Conservation (phyloP, 1,140 invertebrate species). For the Ceratina calcarata region DNA sequence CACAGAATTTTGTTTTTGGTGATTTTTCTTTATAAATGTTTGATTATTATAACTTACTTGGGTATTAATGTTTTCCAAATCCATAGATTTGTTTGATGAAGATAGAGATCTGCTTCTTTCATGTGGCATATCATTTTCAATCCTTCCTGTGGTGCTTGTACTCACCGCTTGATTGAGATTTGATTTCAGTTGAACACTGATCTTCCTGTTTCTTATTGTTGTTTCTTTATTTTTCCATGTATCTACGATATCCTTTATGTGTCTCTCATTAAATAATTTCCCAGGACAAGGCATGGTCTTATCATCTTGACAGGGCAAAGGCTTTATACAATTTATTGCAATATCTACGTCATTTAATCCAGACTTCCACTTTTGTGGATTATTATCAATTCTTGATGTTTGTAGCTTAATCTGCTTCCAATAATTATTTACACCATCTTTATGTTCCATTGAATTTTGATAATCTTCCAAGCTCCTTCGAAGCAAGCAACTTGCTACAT, state of each 20-base stretch:
- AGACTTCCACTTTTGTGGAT: conserved; percentile 67
- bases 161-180: neutral
- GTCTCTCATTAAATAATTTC: conserved; percentile 55
- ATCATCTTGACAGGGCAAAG: conserved; percentile 67
- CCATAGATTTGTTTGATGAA: conserved; percentile 16
- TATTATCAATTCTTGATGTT: conserved; percentile 54
- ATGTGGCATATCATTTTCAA: neutral
- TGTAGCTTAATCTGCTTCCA: conserved; percentile 68
- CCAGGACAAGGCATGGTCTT: conserved; percentile 60
- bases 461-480: conserved; percentile 64
- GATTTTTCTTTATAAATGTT: neutral
- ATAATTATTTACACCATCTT: conserved; percentile 68
- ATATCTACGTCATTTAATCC: conserved; percentile 56
- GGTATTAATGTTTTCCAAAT: neutral
- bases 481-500: conserved; percentile 58
- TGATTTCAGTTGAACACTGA: conserved; percentile 17
- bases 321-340: conserved; percentile 64
- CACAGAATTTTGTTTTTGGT: neutral
- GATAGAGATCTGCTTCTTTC: conserved; percentile 12
- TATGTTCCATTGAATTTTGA: conserved; percentile 55
- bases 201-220: conserved; percentile 55
- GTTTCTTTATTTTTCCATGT: conserved; percentile 54
- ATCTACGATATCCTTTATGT: conserved; percentile 70
- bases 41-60: conserved; percentile 19
- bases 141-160: neutral